These are phyloP conservation scores for Drosophila persimilis DNA, from an alignment of 1,140 invertebrate genomes.

Conservation along the genomic window DNA sequence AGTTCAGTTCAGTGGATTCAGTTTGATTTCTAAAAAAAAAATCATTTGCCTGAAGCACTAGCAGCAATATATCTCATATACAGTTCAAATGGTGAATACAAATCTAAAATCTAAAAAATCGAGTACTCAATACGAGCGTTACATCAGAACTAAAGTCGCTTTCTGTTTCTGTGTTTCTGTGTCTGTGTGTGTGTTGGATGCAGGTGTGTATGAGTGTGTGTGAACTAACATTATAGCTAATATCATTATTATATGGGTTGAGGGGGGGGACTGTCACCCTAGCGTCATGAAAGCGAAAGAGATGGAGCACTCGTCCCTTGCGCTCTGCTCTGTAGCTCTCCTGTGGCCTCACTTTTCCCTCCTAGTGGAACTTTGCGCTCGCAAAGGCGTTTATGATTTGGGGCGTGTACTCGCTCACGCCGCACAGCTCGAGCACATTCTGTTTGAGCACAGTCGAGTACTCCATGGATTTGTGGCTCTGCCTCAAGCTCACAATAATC, in stretches of 20 bases:
- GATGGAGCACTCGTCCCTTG: conserved; percentile 8
- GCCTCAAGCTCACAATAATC: conserved; percentile 64
- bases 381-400: conserved; percentile 71
- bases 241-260: conserved; percentile 14
- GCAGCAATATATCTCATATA: conserved; percentile 39
- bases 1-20: conserved; percentile 65
- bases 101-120: conserved; percentile 36
- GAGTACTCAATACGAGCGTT: conserved; percentile 32
- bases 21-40: conserved; percentile 61
- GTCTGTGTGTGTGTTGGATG: too few species aligned
- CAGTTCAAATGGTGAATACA: conserved; percentile 44
- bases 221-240: too few species aligned
- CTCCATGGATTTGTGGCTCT: conserved; percentile 57
- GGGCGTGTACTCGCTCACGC: conserved; percentile 63
- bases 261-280: background rate
- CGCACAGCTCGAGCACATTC: conserved; percentile 75
- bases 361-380: conserved; percentile 54
- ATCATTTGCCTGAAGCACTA: conserved; percentile 14
- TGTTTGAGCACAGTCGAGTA: conserved; percentile 56
- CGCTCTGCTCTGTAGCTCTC: background rate
- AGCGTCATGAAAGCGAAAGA: conserved; percentile 40
- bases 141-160: conserved; percentile 4
- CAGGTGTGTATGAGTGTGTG: background rate
- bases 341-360: background rate
- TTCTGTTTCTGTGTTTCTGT: conserved; percentile 9